Conservation (phyloP, 2,113 vertebrate species). For the Percopsis transmontana region DNA sequence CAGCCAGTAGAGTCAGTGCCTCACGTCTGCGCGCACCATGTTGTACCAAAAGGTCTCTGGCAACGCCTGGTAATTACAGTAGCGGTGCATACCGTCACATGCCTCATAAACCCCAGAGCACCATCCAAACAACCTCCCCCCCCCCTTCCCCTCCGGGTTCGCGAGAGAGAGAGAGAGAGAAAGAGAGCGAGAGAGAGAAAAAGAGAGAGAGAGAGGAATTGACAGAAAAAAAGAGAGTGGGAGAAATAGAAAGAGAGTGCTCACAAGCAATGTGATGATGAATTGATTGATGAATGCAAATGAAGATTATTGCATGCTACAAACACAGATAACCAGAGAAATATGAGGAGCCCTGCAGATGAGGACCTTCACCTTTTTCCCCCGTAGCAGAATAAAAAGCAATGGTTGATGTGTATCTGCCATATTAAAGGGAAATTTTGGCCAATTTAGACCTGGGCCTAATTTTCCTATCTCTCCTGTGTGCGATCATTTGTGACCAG, state of each 20-base stretch:
- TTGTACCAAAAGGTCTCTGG: constrained; percentile 17
- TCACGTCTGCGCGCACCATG: background rate
- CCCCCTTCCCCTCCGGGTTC: constrained; percentile 17
- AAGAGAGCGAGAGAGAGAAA: background rate
- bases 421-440: constrained; percentile 57
- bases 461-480: too few relatives aligned
- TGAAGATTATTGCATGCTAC: constrained; percentile 68
- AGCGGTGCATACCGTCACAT: constrained; percentile 66
- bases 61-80: constrained; percentile 49
- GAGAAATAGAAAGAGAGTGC: background rate
- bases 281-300: constrained; percentile 76
- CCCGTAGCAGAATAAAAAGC: constrained; percentile 41
- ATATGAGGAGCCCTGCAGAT: constrained; percentile 52
- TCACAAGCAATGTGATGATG: constrained; percentile 50
- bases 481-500: too few relatives aligned
- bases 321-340: constrained; percentile 65
- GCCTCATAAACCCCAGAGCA: constrained; percentile 69
- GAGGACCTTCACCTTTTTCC: constrained; percentile 44
- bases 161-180: constrained; percentile 23
- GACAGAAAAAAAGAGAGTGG: background rate
- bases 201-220: constrained; percentile 16
- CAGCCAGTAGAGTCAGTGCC: background rate
- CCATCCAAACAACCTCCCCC: constrained; percentile 47
- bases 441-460: too few relatives aligned
- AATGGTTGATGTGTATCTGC: constrained; percentile 62